Conservation (phyloP, 2,888 invertebrate species). For the Apantesis nais region DNA sequence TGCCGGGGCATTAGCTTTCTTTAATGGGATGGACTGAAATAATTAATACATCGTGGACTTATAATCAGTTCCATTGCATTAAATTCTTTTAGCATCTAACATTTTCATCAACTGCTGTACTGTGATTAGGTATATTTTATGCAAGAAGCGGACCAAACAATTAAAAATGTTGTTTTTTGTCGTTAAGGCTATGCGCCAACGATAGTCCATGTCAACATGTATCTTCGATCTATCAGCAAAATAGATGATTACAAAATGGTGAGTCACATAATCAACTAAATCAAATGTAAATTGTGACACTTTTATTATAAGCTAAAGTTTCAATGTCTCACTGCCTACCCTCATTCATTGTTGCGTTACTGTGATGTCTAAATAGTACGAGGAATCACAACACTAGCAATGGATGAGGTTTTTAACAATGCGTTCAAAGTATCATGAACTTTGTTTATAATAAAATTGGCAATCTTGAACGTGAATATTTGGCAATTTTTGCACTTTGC, state of each 20-base stretch:
- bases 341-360: slow-evolving; percentile 31
- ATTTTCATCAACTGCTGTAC: slow-evolving; percentile 63
- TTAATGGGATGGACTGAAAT: slow-evolving; percentile 59
- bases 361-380: slow-evolving; percentile 18
- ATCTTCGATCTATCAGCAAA: slow-evolving; percentile 98
- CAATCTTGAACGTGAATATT: slow-evolving; percentile 60
- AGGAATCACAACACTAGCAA: slow-evolving; percentile 27
- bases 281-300: slow-evolving; percentile 49
- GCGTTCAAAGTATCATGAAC: slow-evolving; percentile 40
- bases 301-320: slow-evolving; percentile 78
- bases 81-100: slow-evolving; percentile 66
- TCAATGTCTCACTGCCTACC: slow-evolving; percentile 30
- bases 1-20: slow-evolving; percentile 63
- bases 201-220: slow-evolving; percentile 96
- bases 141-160: slow-evolving; percentile 55
- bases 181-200: slow-evolving; percentile 92
- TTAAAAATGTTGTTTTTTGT: slow-evolving; percentile 70
- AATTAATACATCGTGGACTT: neutral
- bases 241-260: slow-evolving; percentile 99
- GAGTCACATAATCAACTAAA: slow-evolving; percentile 86
- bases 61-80: slow-evolving; percentile 58
- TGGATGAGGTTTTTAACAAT: slow-evolving; percentile 28
- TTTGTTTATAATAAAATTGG: slow-evolving; percentile 78
- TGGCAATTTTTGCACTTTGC: slow-evolving; percentile 78
- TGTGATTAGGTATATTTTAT: slow-evolving; percentile 32